Conservation (phyloP, 2,113 vertebrate species). For the Dasypus novemcinctus region DNA sequence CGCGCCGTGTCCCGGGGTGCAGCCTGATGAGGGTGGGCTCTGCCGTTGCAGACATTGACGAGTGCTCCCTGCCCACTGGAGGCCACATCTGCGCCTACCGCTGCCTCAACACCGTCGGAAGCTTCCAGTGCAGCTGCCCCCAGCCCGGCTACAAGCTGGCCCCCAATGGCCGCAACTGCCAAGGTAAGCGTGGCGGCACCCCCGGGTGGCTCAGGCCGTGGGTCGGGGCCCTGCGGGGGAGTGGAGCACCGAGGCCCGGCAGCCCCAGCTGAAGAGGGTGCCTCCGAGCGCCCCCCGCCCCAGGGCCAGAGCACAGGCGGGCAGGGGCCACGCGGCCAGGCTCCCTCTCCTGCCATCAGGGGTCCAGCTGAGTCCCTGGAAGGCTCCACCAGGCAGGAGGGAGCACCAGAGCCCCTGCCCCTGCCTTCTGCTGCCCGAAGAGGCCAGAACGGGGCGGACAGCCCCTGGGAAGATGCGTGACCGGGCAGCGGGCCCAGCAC, state of each 20-base stretch:
- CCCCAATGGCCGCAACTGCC: constrained; percentile 94
- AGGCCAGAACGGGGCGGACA: not conserved
- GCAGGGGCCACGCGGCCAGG: rapidly evolving
- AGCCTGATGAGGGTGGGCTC: not conserved
- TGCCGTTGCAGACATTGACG: constrained; percentile 91
- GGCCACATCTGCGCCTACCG: constrained; percentile 92
- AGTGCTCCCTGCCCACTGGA: constrained; percentile 96
- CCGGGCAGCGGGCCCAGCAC: rapidly evolving
- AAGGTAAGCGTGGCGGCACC: constrained; percentile 83
- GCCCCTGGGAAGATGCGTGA: not conserved
- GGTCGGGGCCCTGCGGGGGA: rapidly evolving
- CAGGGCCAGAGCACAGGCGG: not conserved
- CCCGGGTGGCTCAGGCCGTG: rapidly evolving
- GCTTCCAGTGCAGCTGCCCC: constrained; percentile 96
- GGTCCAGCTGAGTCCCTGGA: not conserved
- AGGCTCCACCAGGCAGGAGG: not conserved
- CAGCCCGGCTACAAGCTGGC: constrained; percentile 90
- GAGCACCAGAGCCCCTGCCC: not conserved
- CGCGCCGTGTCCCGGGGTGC: rapidly evolving
- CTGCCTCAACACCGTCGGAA: constrained; percentile 90
- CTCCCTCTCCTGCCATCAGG: not conserved
- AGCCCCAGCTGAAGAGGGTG: rapidly evolving
- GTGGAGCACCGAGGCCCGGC: not conserved
- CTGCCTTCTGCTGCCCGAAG: not conserved
- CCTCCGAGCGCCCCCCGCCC: not conserved